phyloP scores from a whole-genome alignment of 2,113 vertebrate species.

The Indicator maculatus region DNA sequence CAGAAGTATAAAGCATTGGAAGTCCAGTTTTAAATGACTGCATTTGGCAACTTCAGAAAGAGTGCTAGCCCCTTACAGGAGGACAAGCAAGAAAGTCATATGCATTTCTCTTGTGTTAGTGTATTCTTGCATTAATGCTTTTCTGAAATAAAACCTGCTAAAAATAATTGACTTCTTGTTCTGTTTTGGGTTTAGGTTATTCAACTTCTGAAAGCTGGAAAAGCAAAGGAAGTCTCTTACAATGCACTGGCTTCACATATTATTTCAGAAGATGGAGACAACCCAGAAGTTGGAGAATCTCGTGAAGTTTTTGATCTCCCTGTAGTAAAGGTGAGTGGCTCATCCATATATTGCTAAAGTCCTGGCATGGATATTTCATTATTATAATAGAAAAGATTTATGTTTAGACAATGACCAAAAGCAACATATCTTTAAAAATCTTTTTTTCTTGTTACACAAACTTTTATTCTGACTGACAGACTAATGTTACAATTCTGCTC shows the following conservation, averaged over 20 bases:
- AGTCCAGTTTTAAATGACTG: not conserved
- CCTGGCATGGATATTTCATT: not conserved
- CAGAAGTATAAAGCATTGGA: not conserved
- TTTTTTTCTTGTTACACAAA: not conserved
- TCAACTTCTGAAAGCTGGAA: constrained; percentile 92
- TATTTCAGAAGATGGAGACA: constrained; percentile 95
- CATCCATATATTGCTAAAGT: not conserved
- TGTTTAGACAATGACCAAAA: not conserved
- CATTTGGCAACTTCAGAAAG: not conserved
- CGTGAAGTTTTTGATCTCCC: constrained; percentile 97
- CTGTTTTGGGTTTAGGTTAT: constrained; percentile 82
- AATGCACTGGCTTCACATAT: constrained; percentile 96
- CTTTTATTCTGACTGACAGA: not conserved
- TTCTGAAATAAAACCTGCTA: not conserved
- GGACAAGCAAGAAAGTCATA: not conserved
- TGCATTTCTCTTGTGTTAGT: not conserved
- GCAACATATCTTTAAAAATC: not conserved
- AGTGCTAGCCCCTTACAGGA: not conserved
- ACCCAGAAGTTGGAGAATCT: constrained; percentile 94
- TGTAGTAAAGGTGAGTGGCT: constrained; percentile 89
- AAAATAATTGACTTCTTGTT: not conserved
- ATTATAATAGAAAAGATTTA: not conserved
- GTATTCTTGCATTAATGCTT: not conserved
- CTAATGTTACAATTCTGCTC: not conserved
- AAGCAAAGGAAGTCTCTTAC: constrained; percentile 97